These are phyloP conservation scores for Drosophila tripunctata DNA, from an alignment of 2,888 invertebrate genomes.

Conservation along the genomic window DNA sequence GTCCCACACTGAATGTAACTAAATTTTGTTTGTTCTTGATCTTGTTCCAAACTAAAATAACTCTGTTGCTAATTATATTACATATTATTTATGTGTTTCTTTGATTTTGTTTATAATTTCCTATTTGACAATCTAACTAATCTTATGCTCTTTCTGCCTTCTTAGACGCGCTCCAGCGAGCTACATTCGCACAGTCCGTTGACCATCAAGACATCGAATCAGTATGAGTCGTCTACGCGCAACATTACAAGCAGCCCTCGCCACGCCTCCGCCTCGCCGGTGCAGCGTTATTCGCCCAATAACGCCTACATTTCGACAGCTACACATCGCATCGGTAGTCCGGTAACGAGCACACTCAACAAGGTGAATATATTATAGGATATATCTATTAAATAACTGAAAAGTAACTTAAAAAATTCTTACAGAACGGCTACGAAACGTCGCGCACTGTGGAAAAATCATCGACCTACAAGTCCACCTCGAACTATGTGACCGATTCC, in stretches of 20 bases:
- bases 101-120: neutral
- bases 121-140: neutral
- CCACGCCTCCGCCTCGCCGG: constrained; percentile 82
- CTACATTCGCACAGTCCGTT: constrained; percentile 83
- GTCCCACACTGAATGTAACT: constrained; percentile 84
- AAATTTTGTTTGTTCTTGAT: constrained; percentile 52
- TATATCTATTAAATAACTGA: too few species aligned
- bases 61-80: neutral
- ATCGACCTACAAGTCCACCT: constrained; percentile 85
- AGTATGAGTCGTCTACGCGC: constrained; percentile 80
- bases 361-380: constrained; percentile 46
- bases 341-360: constrained; percentile 70
- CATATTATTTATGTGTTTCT: constrained; percentile 9
- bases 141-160: neutral
- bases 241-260: constrained; percentile 82
- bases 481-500: constrained; percentile 84
- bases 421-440: constrained; percentile 80
- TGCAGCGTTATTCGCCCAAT: constrained; percentile 85
- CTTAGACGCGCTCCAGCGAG: constrained; percentile 83
- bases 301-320: constrained; percentile 86
- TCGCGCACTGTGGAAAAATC: constrained; percentile 84
- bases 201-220: constrained; percentile 83
- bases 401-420: too few species aligned
- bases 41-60: neutral
- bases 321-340: constrained; percentile 84